A percentile compares a stretch with the other conserved stretches of the same genome.
Evolutionary conservation across 2,888 invertebrate species (phyloP).

Genomic region (Meta bourneti): DNA sequence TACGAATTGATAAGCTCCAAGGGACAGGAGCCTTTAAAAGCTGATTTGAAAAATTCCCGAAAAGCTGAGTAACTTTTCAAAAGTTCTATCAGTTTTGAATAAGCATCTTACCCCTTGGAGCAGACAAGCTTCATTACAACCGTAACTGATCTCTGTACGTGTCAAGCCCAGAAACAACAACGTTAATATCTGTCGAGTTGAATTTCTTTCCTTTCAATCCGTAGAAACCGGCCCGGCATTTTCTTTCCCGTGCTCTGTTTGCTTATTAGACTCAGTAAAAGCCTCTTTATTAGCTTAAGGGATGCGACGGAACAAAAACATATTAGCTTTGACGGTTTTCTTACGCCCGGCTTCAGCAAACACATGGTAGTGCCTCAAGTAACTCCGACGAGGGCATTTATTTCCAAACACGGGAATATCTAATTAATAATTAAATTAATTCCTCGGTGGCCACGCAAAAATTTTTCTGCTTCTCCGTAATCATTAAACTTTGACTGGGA

Average conservation of each 20-base stretch:
- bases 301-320: background rate
- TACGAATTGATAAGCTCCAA: background rate
- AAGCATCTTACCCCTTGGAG: background rate
- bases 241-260: background rate
- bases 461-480: constrained; percentile 37
- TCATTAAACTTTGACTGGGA: constrained; percentile 63
- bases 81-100: background rate
- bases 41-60: background rate
- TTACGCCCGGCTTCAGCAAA: background rate
- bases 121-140: background rate
- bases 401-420: constrained; percentile 28
- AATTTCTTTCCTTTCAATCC: background rate
- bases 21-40: background rate
- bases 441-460: constrained; percentile 16
- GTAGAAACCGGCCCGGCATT: background rate
- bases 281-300: background rate
- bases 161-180: constrained; percentile 1
- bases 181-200: background rate
- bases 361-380: background rate
- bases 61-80: background rate
- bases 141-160: background rate
- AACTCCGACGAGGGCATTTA: constrained; percentile 27
- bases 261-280: constrained; percentile 4
- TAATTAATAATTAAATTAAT: constrained; percentile 75
- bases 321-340: constrained; percentile 25